phyloP scores from a whole-genome alignment of 35 echinoderm and acorn worm species.

The Apostichopus californicus region DNA sequence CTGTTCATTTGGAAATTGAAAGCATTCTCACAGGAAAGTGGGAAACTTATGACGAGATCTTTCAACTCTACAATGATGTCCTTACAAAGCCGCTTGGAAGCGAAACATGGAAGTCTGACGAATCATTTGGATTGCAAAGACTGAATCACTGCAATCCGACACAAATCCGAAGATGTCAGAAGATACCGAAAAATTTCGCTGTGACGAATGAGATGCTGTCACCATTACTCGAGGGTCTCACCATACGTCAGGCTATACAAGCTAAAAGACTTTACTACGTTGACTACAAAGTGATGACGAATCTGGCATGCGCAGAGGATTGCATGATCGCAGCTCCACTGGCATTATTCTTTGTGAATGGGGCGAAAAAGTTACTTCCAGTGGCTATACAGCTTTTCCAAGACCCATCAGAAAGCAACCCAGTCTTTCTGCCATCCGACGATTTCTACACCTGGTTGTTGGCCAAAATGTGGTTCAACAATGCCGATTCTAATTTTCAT shows the following conservation, averaged over 20 bases:
- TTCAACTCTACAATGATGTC: slow-evolving; percentile 47
- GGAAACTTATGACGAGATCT: slow-evolving; percentile 21
- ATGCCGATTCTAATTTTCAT: slow-evolving; percentile 76
- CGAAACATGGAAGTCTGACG: slow-evolving; percentile 7
- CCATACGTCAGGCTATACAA: background rate
- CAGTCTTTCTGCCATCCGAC: slow-evolving; percentile 83
- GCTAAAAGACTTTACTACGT: slow-evolving; percentile 42
- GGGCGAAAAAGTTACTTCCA: slow-evolving; percentile 65
- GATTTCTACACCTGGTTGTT: slow-evolving; percentile 78
- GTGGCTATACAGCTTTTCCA: slow-evolving; percentile 82
- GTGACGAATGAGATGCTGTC: slow-evolving; percentile 1
- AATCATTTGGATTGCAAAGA: slow-evolving; percentile 44
- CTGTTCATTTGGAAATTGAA: background rate
- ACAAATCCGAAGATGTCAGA: slow-evolving; percentile 25
- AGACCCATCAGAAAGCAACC: slow-evolving; percentile 61
- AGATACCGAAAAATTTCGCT: background rate
- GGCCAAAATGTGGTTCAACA: slow-evolving; percentile 92
- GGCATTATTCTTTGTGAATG: slow-evolving; percentile 87
- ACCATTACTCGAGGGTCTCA: slow-evolving; percentile 37
- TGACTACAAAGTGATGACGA: slow-evolving; percentile 30
- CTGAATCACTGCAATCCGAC: slow-evolving; percentile 39
- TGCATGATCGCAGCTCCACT: slow-evolving; percentile 49
- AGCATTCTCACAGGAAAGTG: background rate
- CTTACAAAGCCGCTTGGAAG: slow-evolving; percentile 43
- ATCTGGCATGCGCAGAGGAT: background rate